Evolutionary conservation across 2,113 vertebrate species (phyloP), one percentile per base, ranked within the genome.

Genomic region (Odontesthes bonariensis): DNA sequence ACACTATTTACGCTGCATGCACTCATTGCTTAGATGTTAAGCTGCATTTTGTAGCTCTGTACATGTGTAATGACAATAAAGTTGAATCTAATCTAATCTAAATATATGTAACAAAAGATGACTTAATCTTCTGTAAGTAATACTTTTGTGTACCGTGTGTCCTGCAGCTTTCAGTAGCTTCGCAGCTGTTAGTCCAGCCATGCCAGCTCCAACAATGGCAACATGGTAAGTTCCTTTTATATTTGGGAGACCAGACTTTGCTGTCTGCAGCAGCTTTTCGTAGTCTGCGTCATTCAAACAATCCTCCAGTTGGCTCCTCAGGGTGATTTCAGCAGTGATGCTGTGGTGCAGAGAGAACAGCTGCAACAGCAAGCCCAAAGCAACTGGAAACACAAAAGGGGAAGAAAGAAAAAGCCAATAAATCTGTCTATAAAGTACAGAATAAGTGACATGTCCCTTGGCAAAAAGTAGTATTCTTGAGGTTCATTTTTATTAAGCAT

Each of bases 131-230:
- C 27, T 27, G 3, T 27, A 27, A 1, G 3, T 27, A 27, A 27
- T 27, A 27, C 27, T 27, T 27, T 27, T 27, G 27, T 82, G 0
- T 71, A 82, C 84, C 91, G 63, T 33, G 86, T 87, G 85, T 88
- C 91, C 77, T 78, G 89, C 82, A 8, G 79, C 83, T 4, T 82
- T 53, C 42, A 90, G 63, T 3, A 90, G 17, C 20, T 71, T 77
- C 17, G 88, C 83, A 1, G 88, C 83, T 0, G 77, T 86, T 42
- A 88, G 74, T 58, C 88, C 88, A 1, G 88, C 86, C 5, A 73
- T 32, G 1, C 88, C 88, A 2, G 86, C 88, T 22, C 88, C 88
- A 0, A 88, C 82, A 0, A 88, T 47, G 1, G 47, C 65, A 0
- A 90, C 84, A 11, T 64, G 77, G 19, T 71, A 69, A 20, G 72